Base-by-base conservation (phyloP, 2,797 vertebrate genomes). In the Nannoperca australis region DNA sequence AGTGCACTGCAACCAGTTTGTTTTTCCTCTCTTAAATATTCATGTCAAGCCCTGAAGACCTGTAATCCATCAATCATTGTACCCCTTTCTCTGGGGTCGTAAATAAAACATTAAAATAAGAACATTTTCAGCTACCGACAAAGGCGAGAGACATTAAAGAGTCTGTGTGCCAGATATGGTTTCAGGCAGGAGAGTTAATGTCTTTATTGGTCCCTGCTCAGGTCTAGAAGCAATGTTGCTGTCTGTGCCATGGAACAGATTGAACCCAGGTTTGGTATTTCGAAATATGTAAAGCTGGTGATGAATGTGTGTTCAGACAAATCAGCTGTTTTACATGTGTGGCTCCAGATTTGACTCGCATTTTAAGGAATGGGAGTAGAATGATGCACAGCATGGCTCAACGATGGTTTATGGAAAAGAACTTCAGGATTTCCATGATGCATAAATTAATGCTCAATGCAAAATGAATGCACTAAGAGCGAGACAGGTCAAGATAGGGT, bases 241-340 rank as follows among this genome's bases (percentile, higher is more conserved):
- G 30, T 54, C 78, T 84, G 70, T 22, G 54, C 56, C 7, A 38
- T 69, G 54, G 76, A 59, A 67, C 72, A 85, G 83, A 86, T 74
- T 79, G 66, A 76, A 82, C 36, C 66, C 88, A 85, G 85, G 81
- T 80, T 78, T 70, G 45, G 53, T 40, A 3, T 7, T 55, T 11
- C 27, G n/a, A 7, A 7, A 8, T 34, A 34, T 34, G 34, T 34
- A 80, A 84, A 56, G 66, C 76, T 34, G 27, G 32, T 54, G 74
- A 86, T 74, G 79, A 70, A 61, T 17, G 45, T 73, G 60, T 66
- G 22, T 63, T 64, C 84, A 91, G 82, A 78, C 87, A 91, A 89
- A 92, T 93, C 83, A 86, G 87, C 84, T 86, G 80, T 85, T 93
- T 93, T 89, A 89, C 88, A 93, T 91, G 68, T 70, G 83, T 32